These are phyloP conservation scores for Oopsacas minuta DNA, from an alignment of 37 sponge, comb jelly and placozoan genomes.

Conservation along the genomic window DNA sequence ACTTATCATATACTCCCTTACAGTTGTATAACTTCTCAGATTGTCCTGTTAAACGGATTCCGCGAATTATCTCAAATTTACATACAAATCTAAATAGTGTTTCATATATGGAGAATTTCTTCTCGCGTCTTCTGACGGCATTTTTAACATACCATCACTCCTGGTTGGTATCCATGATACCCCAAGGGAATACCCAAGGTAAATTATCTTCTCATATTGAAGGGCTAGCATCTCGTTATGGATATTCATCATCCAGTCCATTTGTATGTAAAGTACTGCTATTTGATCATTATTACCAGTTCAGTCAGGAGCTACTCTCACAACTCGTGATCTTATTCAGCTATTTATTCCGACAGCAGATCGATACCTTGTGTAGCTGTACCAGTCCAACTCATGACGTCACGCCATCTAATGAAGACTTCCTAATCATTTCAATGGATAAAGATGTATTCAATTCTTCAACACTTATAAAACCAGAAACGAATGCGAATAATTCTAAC, in stretches of 20 bases:
- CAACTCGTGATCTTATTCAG: background rate
- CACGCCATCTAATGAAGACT: background rate
- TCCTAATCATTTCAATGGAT: background rate
- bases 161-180: background rate
- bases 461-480: background rate
- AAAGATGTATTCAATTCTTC: background rate
- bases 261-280: background rate
- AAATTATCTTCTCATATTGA: background rate
- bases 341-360: background rate
- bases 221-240: background rate
- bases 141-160: conserved; percentile 1
- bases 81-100: background rate
- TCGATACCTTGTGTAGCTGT: background rate
- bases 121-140: background rate
- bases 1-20: background rate
- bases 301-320: background rate
- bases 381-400: background rate
- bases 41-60: background rate
- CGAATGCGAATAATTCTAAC: background rate
- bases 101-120: background rate
- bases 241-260: background rate
- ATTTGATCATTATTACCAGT: background rate
- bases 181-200: background rate
- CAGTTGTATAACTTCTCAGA: background rate
- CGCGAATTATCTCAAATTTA: background rate